A percentile compares a stretch with the other conserved stretches of the same genome.
phyloP scores from a whole-genome alignment of 2,888 invertebrate genomes.

The Andrena camellia region DNA sequence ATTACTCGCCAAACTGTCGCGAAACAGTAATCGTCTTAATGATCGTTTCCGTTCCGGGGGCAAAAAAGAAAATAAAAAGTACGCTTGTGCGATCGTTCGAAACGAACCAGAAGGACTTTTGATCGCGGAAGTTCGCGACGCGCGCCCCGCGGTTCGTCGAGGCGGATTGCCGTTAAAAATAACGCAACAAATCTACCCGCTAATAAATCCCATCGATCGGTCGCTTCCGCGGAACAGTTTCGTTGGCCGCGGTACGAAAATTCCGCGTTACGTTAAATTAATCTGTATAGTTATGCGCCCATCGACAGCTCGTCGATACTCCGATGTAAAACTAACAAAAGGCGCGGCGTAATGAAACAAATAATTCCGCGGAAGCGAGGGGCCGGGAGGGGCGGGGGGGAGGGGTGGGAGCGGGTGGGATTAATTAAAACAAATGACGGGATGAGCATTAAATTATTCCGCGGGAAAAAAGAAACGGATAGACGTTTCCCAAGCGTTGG shows the following conservation, averaged over 20 bases:
- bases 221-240: background rate
- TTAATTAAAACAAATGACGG: conserved; percentile 8
- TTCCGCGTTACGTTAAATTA: conserved; percentile 11
- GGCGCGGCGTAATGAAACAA: background rate
- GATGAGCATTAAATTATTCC: background rate
- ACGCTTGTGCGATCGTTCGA: background rate
- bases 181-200: conserved; percentile 19
- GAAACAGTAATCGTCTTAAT: conserved; percentile 53
- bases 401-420: background rate
- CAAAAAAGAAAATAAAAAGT: background rate
- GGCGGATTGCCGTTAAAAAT: conserved; percentile 21
- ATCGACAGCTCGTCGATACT: background rate
- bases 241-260: background rate
- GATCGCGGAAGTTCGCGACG: conserved; percentile 11
- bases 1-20: conserved; percentile 26
- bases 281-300: conserved; percentile 1
- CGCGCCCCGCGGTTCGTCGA: background rate
- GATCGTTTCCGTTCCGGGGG: conserved; percentile 33
- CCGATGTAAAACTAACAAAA: background rate
- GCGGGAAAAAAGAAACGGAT: background rate
- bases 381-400: too few species aligned
- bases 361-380: background rate
- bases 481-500: background rate
- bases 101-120: background rate
- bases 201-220: conserved; percentile 35